These are phyloP conservation scores for Drosophila prolongata DNA, from an alignment of 2,888 invertebrate species.

Conservation along the genomic window DNA sequence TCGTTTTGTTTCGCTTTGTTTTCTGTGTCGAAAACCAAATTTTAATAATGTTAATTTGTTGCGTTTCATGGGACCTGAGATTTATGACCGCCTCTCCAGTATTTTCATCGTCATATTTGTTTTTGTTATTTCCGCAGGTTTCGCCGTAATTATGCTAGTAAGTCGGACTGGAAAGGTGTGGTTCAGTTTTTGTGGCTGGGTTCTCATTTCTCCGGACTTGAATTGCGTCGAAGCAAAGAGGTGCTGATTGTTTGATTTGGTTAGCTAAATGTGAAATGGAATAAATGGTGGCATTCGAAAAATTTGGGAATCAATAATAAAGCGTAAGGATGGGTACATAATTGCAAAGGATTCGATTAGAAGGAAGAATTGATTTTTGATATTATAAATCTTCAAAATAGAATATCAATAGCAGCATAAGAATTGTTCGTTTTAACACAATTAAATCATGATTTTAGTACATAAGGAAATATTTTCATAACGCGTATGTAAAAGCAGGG, in stretches of 20 bases:
- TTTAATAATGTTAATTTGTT: slow-evolving; percentile 77
- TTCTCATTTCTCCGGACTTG: slow-evolving; percentile 26
- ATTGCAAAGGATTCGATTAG: no score
- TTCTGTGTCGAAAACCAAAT: slow-evolving; percentile 75
- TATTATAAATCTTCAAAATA: no score
- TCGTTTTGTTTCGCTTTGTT: slow-evolving; percentile 65
- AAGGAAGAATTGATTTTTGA: no score
- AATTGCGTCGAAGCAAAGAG: slow-evolving; percentile 58
- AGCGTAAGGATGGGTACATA: background rate
- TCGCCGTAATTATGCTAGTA: slow-evolving; percentile 61
- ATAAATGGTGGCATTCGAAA: slow-evolving; percentile 10
- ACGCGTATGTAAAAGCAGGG: no score
- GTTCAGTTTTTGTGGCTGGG: slow-evolving; percentile 18
- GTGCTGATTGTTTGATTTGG: slow-evolving; percentile 66
- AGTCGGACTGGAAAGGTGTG: slow-evolving; percentile 52
- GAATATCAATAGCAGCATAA: no score
- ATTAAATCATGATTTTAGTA: no score
- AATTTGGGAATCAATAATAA: background rate
- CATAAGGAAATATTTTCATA: no score
- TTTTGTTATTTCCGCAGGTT: slow-evolving; percentile 27
- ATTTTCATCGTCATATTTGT: slow-evolving; percentile 17
- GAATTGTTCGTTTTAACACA: no score
- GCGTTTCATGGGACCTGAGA: slow-evolving; percentile 75
- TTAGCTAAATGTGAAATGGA: slow-evolving; percentile 44
- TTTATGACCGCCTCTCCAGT: slow-evolving; percentile 53